Percentiles rank a stretch among this genome's conserved stretches.
Evolutionary conservation across 2,113 vertebrate genomes (phyloP).

Genomic region (Terrapene triunguis): DNA sequence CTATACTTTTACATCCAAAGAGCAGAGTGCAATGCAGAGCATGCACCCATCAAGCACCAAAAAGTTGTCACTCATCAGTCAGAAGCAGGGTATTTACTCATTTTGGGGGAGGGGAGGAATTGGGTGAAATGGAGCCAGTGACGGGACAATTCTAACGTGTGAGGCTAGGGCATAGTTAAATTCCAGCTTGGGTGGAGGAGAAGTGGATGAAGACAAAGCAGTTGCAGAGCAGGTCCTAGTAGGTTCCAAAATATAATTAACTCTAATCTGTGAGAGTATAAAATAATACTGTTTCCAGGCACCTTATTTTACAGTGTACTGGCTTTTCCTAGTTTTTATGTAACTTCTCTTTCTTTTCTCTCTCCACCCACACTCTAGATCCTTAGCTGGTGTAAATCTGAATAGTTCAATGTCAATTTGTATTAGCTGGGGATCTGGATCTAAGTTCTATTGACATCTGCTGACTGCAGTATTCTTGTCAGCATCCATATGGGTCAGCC

Average conservation of each 20-base stretch:
- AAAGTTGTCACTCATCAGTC: not conserved
- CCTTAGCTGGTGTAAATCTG: not conserved
- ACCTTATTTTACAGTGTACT: not conserved
- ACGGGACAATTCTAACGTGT: fast-evolving
- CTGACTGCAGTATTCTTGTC: not conserved
- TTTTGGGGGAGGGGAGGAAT: not conserved
- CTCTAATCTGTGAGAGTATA: not conserved
- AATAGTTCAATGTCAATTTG: not conserved
- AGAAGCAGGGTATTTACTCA: not conserved
- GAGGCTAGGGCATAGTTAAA: not conserved
- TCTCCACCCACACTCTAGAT: not conserved
- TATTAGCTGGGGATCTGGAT: not conserved
- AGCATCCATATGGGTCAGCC: not conserved
- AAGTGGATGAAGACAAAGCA: not conserved
- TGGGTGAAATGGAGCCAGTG: not conserved
- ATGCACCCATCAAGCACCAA: not conserved
- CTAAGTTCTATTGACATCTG: not conserved
- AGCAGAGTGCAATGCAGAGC: not conserved
- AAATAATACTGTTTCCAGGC: not conserved
- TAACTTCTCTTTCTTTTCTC: not conserved
- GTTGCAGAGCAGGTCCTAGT: not conserved
- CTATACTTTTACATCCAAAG: not conserved
- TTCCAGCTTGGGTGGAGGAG: fast-evolving
- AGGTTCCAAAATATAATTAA: constrained; percentile 8
- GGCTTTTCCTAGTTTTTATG: fast-evolving